A percentile compares a stretch with the other conserved stretches of the same genome.
These are phyloP conservation scores for Bombus affinis DNA, from an alignment of 1,140 invertebrate genomes.

Conservation along the genomic window DNA sequence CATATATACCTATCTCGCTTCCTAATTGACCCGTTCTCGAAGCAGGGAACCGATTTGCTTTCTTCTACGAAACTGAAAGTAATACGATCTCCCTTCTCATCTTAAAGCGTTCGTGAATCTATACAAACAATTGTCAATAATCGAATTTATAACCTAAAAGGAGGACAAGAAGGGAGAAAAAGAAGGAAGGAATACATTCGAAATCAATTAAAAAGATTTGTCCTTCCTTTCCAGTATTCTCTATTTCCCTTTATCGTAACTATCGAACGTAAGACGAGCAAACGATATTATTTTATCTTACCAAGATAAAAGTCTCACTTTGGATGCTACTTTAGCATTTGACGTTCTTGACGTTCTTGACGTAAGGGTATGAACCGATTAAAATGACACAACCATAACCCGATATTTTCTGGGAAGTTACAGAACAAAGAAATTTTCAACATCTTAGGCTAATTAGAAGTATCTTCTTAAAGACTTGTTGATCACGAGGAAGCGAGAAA, in stretches of 20 bases:
- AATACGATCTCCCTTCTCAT: background rate
- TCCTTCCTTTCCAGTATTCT: background rate
- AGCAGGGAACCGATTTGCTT: background rate
- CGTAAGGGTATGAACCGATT: conserved; percentile 49
- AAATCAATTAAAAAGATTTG: background rate
- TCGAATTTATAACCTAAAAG: background rate
- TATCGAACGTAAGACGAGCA: conserved; percentile 57
- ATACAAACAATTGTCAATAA: background rate
- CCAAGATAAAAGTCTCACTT: conserved; percentile 18
- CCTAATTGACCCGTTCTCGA: background rate
- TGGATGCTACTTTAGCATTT: conserved; percentile 63
- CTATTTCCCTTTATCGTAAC: background rate
- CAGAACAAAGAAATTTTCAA: background rate
- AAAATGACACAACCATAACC: background rate
- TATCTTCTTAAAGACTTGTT: conserved; percentile 57
- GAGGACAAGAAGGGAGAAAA: background rate
- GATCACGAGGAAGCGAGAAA: conserved; percentile 36
- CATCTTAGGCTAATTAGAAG: conserved; percentile 61
- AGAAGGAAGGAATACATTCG: background rate
- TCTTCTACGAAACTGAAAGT: conserved; percentile 6
- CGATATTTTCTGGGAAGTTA: background rate
- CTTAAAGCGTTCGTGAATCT: background rate
- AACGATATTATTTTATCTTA: conserved; percentile 34
- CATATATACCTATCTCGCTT: too few species aligned
- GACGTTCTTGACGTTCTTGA: conserved; percentile 58